Conservation (phyloP, 2,797 vertebrate genomes). For the Novumbra hubbsi region DNA sequence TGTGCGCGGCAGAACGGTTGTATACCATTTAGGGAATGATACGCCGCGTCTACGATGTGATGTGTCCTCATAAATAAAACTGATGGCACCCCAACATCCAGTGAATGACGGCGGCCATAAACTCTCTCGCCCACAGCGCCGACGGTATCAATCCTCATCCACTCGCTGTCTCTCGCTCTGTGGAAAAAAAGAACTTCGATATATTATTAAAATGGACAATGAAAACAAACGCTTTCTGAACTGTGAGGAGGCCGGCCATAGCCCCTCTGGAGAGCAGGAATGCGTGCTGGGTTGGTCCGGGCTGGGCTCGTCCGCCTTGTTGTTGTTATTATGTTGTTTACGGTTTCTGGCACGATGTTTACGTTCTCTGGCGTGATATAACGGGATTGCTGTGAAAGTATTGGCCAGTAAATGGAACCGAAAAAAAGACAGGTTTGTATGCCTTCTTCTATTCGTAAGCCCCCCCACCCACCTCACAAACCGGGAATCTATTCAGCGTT, state of each 20-base stretch:
- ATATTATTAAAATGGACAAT: constrained; percentile 70
- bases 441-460: constrained; percentile 53
- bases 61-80: constrained; percentile 77
- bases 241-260: constrained; percentile 37
- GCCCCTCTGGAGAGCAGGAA: constrained; percentile 35
- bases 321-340: constrained; percentile 85
- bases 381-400: constrained; percentile 74
- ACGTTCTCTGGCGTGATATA: constrained; percentile 79
- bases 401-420: constrained; percentile 74
- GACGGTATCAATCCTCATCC: constrained; percentile 61
- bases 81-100: constrained; percentile 71
- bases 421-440: constrained; percentile 78
- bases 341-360: constrained; percentile 80
- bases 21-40: constrained; percentile 78
- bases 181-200: constrained; percentile 40
- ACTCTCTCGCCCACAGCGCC: constrained; percentile 69
- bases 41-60: constrained; percentile 66
- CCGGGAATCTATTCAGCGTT: constrained; percentile 80
- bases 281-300: neutral
- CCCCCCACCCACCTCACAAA: constrained; percentile 43
- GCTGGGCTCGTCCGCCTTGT: constrained; percentile 35
- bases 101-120: constrained; percentile 78
- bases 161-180: constrained; percentile 36
- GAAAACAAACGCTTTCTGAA: constrained; percentile 71
- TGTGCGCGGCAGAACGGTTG: constrained; percentile 65